Evolutionary conservation across 64 coral and sea anemone species (phyloP), one percentile per base, ranked within the genome.

Genomic region (Pocillopora damicornis): DNA sequence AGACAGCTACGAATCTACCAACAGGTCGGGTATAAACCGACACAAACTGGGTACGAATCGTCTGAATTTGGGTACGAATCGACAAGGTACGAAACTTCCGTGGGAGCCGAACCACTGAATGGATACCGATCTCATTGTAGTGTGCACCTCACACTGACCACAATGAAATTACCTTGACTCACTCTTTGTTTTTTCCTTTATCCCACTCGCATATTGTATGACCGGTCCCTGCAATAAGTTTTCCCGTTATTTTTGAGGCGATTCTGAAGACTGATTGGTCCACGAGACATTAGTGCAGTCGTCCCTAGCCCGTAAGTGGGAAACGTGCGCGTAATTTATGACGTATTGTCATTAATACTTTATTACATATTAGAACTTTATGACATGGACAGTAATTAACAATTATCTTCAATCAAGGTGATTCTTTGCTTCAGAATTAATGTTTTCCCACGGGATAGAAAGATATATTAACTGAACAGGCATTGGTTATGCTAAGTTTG

Each of bases 401-500:
- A 85, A 30, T 85, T 73, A 58, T 6, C 2, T 22, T 13, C 58
- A 79, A 1, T 79, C n/a, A 61, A 2, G 14, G 18, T 1, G n/a
- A 9, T 14, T 81, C 42, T 7, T 51, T 4, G 7, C 25, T 25
- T n/a, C 9, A 71, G 11, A 18, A 26, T 71, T 73, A 12, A 73
- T 45, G 65, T 85, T 37, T 63, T 72, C 72, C 81, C 1, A 15
- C 9, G 20, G 18, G 72, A 63, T 42, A 85, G 37, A 15, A 63
- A 13, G 13, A 61, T 5, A 8, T 25, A 45, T 65, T 37, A 38
- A 0, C 9, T 58, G 23, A 72, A 72, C 56, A 17, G 18, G 11
- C 20, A 10, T 59, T 42, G 63, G 81, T 58, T 15, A 85, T 85
- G 81, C 69, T 85, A 72, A 73, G 81, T 58, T 85, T 85, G 15